These are phyloP conservation scores for Lasioglossum zephyrum DNA, from an alignment of 2,888 invertebrate species.

Conservation along the genomic window DNA sequence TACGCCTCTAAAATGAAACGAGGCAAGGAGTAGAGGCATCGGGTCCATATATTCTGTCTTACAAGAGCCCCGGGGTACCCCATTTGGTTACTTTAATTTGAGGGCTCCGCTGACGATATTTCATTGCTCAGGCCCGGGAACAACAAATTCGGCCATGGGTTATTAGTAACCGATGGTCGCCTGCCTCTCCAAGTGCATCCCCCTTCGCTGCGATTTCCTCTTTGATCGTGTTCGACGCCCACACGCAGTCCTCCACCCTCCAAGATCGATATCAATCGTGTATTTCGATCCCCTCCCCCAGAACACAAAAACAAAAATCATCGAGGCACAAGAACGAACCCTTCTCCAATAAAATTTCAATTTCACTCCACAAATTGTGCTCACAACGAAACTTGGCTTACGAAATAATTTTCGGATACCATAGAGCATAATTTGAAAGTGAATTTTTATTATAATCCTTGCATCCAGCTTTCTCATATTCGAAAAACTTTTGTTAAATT, in stretches of 20 bases:
- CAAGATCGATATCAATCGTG: conserved; percentile 62
- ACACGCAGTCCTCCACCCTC: conserved; percentile 60
- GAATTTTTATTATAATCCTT: neutral
- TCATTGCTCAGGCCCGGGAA: conserved; percentile 58
- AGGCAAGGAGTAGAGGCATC: conserved; percentile 22
- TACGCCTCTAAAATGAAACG: conserved; percentile 15
- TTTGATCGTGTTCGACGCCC: conserved; percentile 57
- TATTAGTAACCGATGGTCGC: conserved; percentile 68
- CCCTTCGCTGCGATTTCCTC: conserved; percentile 35
- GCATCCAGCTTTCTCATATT: neutral
- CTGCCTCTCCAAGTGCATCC: conserved; percentile 39
- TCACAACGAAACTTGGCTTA: neutral
- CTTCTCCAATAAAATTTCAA: neutral
- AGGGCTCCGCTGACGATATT: conserved; percentile 71
- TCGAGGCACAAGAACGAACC: neutral
- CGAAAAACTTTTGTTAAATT: neutral
- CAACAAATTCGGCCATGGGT: conserved; percentile 70
- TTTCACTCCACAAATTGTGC: neutral
- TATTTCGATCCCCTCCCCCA: neutral
- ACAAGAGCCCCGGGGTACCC: conserved; percentile 59
- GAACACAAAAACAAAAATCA: conserved; percentile 9
- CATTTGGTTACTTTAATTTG: conserved; percentile 72
- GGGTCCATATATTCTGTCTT: conserved; percentile 57
- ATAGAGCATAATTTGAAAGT: too few relatives aligned
- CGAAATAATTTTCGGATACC: neutral